Percentiles rank a stretch among this genome's conserved stretches.
Evolutionary conservation across 2,113 vertebrate genomes (phyloP).

Genomic region (Prinia subflava): DNA sequence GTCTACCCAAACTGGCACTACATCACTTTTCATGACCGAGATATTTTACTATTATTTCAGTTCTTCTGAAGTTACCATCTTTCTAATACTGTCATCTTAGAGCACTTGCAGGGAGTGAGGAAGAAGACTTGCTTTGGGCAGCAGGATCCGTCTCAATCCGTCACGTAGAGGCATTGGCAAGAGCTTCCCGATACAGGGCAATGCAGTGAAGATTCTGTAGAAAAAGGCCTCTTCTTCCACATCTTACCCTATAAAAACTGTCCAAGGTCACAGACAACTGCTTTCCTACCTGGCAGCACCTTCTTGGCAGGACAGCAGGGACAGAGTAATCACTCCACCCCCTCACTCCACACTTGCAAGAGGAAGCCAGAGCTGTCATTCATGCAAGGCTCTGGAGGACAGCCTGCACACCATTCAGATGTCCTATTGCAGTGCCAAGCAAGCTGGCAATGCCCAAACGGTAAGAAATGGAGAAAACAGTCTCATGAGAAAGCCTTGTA

Average conservation of each 20-base stretch:
- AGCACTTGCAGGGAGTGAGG: rapidly evolving
- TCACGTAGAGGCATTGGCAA: rapidly evolving
- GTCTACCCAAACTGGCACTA: background rate
- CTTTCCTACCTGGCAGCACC: background rate
- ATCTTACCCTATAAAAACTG: background rate
- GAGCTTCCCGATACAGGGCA: background rate
- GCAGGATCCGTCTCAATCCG: background rate
- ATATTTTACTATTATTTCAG: background rate
- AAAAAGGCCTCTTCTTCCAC: background rate
- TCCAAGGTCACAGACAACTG: background rate
- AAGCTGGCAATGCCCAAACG: rapidly evolving
- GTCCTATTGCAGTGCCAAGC: rapidly evolving
- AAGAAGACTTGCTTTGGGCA: background rate
- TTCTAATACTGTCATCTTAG: background rate
- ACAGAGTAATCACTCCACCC: background rate
- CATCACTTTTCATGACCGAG: background rate
- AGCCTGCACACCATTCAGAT: rapidly evolving
- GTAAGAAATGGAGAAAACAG: background rate
- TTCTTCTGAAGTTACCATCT: background rate
- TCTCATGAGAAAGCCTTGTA: background rate
- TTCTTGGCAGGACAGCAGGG: background rate
- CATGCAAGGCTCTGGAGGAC: background rate
- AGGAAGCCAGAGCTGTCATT: background rate
- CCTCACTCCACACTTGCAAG: background rate
- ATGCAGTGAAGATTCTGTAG: background rate